phyloP scores from a whole-genome alignment of 1,140 invertebrate species.

The Orussus abietinus region DNA sequence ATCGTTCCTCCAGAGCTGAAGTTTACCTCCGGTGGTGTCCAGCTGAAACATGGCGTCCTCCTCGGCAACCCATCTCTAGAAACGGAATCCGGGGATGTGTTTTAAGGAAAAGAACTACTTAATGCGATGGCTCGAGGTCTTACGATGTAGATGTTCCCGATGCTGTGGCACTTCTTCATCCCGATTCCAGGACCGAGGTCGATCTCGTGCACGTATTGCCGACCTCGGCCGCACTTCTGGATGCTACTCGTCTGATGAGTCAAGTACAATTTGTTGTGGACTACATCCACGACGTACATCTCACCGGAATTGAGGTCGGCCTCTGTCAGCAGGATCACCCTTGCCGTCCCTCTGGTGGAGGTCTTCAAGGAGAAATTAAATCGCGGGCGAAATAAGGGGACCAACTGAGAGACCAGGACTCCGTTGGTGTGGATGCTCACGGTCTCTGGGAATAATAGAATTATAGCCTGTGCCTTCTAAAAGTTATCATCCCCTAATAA shows the following conservation, averaged over 20 bases:
- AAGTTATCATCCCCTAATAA: no score
- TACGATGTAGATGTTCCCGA: slow-evolving; percentile 10
- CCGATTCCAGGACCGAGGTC: slow-evolving; percentile 7
- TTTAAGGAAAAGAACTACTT: neutral
- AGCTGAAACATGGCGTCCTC: slow-evolving; percentile 5
- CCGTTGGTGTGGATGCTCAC: slow-evolving; percentile 7
- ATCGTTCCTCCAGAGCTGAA: slow-evolving; percentile 5
- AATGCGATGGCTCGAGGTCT: neutral
- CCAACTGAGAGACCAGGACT: neutral
- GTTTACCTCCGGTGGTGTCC: slow-evolving; percentile 3
- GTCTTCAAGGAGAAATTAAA: slow-evolving; percentile 9
- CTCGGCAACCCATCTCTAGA: slow-evolving; percentile 1
- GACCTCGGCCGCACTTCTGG: slow-evolving; percentile 8
- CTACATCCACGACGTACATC: slow-evolving; percentile 7
- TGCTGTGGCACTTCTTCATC: slow-evolving; percentile 8
- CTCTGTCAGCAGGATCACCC: slow-evolving; percentile 2
- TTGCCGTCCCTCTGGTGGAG: slow-evolving; percentile 5
- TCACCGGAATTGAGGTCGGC: neutral
- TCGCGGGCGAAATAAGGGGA: slow-evolving; percentile 1
- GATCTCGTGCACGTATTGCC: slow-evolving; percentile 4
- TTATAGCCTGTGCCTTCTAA: no score
- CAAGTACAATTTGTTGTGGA: slow-evolving; percentile 9
- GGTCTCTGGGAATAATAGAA: neutral
- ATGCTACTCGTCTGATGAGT: slow-evolving; percentile 7
- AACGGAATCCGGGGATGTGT: neutral